phyloP scores from a whole-genome alignment of 2,797 vertebrate genomes.

The Pitangus sulphuratus region DNA sequence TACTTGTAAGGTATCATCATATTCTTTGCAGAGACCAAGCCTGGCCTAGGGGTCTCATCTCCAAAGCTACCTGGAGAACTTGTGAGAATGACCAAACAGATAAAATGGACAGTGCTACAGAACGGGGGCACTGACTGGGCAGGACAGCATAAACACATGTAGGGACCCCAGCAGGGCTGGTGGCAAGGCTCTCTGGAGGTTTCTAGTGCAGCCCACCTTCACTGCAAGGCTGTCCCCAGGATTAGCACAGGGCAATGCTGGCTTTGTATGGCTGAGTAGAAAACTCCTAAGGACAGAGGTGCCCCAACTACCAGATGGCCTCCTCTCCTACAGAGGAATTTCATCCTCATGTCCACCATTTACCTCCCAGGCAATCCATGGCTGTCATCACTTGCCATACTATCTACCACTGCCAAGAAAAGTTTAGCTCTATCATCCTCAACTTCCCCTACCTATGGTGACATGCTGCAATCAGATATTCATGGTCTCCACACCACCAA shows the following conservation, averaged over 20 bases:
- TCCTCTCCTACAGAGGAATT: neutral
- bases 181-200: neutral
- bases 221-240: neutral
- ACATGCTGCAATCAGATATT: neutral
- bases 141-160: neutral
- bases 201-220: neutral
- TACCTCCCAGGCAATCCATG: neutral
- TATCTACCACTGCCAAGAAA: neutral
- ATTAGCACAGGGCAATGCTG: neutral
- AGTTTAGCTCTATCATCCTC: neutral
- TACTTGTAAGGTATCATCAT: neutral
- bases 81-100: fast-evolving
- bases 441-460: neutral
- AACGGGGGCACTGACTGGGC: neutral
- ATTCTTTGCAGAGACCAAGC: neutral
- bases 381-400: neutral
- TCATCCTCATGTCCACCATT: neutral
- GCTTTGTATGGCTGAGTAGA: neutral
- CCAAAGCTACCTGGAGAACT: neutral
- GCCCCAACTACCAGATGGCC: neutral
- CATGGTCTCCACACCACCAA: neutral
- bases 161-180: neutral
- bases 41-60: neutral
- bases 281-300: neutral
- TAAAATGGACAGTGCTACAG: neutral